Percentiles rank a stretch among this genome's conserved stretches.
phyloP scores from a whole-genome alignment of 2,797 vertebrate genomes.

The Odontamblyopus lacepedii region DNA sequence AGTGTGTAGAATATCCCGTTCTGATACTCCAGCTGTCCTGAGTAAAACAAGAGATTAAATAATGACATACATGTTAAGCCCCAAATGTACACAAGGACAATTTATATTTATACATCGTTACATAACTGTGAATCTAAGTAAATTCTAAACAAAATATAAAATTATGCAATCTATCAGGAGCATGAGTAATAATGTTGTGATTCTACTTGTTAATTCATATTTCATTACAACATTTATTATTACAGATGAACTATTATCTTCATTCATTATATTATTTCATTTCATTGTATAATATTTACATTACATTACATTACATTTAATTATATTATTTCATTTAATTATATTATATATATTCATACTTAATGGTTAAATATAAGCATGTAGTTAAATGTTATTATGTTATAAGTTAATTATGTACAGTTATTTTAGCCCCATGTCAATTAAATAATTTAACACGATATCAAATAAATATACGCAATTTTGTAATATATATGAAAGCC shows the following conservation, averaged over 20 bases:
- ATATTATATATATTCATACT: neutral
- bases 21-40: slow-evolving; percentile 7
- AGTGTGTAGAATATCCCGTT: slow-evolving; percentile 10
- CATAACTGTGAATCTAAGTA: neutral
- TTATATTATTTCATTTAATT: no score
- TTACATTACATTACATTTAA: no score
- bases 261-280: no score
- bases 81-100: neutral
- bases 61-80: neutral
- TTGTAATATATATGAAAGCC: neutral
- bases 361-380: neutral
- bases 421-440: neutral
- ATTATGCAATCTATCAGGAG: neutral
- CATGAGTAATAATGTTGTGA: neutral
- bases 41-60: neutral
- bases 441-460: neutral
- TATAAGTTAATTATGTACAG: no score
- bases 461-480: neutral
- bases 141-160: neutral
- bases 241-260: no score
- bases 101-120: neutral
- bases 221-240: neutral
- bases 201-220: neutral
- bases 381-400: no score
- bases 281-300: no score